Percentiles rank a stretch among this genome's conserved stretches.
Conservation (phyloP, 2,797 vertebrate genomes). For the Clarias laeviceps region DNA sequence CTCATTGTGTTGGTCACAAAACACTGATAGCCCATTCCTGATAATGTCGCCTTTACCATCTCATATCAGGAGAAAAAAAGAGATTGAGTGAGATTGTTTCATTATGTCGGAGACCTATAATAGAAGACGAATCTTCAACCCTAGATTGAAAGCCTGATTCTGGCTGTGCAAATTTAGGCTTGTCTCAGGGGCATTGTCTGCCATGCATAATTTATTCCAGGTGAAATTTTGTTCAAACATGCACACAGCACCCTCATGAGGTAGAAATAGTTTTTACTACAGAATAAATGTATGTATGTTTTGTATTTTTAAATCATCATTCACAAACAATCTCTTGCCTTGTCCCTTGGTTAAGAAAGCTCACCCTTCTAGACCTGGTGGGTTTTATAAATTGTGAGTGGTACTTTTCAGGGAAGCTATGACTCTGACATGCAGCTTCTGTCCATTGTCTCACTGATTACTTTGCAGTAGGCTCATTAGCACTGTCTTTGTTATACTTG, state of each 20-base stretch:
- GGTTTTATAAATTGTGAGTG: slow-evolving; percentile 35
- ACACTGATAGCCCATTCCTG: slow-evolving; percentile 56
- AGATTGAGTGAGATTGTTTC: slow-evolving; percentile 44
- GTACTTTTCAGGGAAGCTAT: slow-evolving; percentile 45
- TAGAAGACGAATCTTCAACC: slow-evolving; percentile 63
- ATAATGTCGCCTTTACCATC: slow-evolving; percentile 62
- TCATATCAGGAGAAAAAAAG: slow-evolving; percentile 65
- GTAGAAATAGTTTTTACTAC: slow-evolving; percentile 49
- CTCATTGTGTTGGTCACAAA: slow-evolving; percentile 67
- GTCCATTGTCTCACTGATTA: slow-evolving; percentile 24
- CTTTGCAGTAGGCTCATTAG: slow-evolving; percentile 13
- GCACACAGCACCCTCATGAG: slow-evolving; percentile 79
- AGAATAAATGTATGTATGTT: neutral
- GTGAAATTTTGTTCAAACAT: slow-evolving; percentile 63
- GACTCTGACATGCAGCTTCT: slow-evolving; percentile 49
- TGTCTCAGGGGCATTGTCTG: slow-evolving; percentile 66
- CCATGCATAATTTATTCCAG: slow-evolving; percentile 58
- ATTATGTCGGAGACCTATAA: slow-evolving; percentile 60
- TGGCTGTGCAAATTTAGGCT: slow-evolving; percentile 71
- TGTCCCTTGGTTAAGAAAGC: slow-evolving; percentile 39
- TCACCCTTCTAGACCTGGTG: slow-evolving; percentile 7
- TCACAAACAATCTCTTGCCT: slow-evolving; percentile 22
- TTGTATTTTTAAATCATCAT: slow-evolving; percentile 16
- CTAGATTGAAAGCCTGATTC: slow-evolving; percentile 69
- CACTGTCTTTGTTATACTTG: slow-evolving; percentile 1